These are phyloP conservation scores for Parazoanthus atlanticus DNA, from an alignment of 92 coral and sea anemone species.

Conservation along the genomic window DNA sequence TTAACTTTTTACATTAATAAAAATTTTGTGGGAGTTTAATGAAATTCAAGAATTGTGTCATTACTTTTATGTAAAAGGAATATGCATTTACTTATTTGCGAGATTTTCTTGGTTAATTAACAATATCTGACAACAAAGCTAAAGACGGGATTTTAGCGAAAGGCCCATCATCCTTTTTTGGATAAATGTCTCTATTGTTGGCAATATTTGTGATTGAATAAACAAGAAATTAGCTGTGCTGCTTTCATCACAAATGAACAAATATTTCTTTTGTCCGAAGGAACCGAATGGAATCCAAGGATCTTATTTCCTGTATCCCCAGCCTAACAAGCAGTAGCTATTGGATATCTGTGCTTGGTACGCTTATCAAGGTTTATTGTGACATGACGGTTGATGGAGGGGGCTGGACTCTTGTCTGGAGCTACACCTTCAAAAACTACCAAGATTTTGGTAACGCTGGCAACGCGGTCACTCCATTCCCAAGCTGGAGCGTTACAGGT, in stretches of 20 bases:
- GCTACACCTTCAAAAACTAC: not conserved
- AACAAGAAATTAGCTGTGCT: not conserved
- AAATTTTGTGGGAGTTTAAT: too few relatives aligned
- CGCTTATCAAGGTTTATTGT: not conserved
- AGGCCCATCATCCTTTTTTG: too few relatives aligned
- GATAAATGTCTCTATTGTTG: too few relatives aligned
- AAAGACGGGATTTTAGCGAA: too few relatives aligned
- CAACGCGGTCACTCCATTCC: not conserved
- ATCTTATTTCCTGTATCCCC: not conserved
- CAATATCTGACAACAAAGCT: too few relatives aligned
- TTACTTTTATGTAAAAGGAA: too few relatives aligned
- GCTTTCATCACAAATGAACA: too few relatives aligned
- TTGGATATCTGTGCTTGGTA: not conserved
- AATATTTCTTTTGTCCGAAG: not conserved
- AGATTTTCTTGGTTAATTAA: too few relatives aligned
- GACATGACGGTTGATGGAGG: not conserved
- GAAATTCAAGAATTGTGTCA: too few relatives aligned
- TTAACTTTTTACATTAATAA: too few relatives aligned
- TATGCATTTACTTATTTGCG: too few relatives aligned
- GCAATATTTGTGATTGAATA: too few relatives aligned
- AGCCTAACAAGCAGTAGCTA: not conserved
- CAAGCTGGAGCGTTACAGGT: not conserved
- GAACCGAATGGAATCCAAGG: not conserved
- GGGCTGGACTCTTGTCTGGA: slow-evolving; percentile 8
- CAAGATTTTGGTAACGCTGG: not conserved